Evolutionary conservation across 2,797 vertebrate genomes (phyloP), one percentile per base, ranked within the genome.

Genomic region (Aythya fuligula): DNA sequence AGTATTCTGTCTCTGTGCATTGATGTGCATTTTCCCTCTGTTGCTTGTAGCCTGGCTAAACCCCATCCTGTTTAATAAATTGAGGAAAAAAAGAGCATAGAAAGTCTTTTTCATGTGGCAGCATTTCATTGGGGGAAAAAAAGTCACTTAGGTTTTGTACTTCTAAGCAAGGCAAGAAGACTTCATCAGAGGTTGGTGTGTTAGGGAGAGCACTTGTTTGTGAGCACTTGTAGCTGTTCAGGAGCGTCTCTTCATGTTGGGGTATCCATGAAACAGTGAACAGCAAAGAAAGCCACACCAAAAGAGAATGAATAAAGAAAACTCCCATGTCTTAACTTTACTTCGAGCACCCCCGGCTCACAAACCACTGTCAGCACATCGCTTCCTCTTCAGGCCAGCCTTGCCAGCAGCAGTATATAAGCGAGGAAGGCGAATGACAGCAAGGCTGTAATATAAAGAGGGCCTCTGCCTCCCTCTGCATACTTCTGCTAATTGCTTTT

Each of bases 401-500:
- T 6, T 45, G 90, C 81, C 94, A 65, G 87, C 19, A 67, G 84
- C 89, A 13, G 71, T 9, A 3, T 13, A 6, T 14, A 11, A 91
- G 36, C 32, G 2, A 38, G 72, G 64, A 43, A 32, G 53, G 60
- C 32, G 6, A 77, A 72, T 6, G 70, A 18, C 80, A 8, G 84
- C 16, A 11, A 43, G 38, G 45, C 74, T 73, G 65, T 39, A 2
- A 32, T 67, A 61, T 61, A 39, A n/a, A 80, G 61, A 3, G 17
- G 66, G 34, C 62, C 41, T 36, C 62, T 5, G 1, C 66, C 80
- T 54, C 84, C 62, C 76, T 71, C 58, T 30, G 13, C 87, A 61
- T 72, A 20, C 69, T 58, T 51, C 80, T 70, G 73, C 81, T 90
- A 64, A 81, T 91, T 84, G 94, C 62, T 89, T 71, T 89, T 93